Base-by-base conservation (phyloP, 2,797 vertebrate species). In the Salmo trutta region DNA sequence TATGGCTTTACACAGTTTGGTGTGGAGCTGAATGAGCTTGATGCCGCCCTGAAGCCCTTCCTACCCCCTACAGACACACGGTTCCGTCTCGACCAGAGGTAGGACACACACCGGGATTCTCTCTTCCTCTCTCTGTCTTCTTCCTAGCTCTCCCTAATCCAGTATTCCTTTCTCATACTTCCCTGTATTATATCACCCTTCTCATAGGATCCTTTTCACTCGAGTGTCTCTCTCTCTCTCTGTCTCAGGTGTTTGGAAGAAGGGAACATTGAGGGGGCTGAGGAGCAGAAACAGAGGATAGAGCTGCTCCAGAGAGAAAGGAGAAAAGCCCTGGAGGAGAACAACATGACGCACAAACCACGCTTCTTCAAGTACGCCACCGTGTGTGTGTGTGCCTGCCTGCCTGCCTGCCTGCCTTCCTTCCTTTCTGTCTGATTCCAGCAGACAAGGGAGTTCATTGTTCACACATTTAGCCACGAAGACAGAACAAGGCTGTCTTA, bases 21-120 rank as follows among this genome's bases (percentile, higher is more conserved):
- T 2, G 87, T 99, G 80, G 96, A 98, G 89, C 87, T 99, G 84
- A 99, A 99, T 86, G 98, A 99, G 88, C 80, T 99, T 87, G 95
- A 97, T 27, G 81, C 93, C 0, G 84, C 85, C 10, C 89, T 92
- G 29, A 96, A 85, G 85, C 86, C 93, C 53, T 86, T 96, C 70
- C 94, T 99, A 56, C 97, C 97, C 81, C 88, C 94, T 27, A 98
- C 96, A 15, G 98, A 99, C 88, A 98, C 97, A 6, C 96, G 98
- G 77, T 96, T 98, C 90, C 96, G 98, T 88, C 96, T 95, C n/a
- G 98, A 99, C 93, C 98, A 99, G 95, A 98, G 97, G 98, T 95
- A 78, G 2, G 53, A 53, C 21, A 73, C 2, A 36, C 21, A 31
- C n/a, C 6, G 0, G n/a, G 15, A 21, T 5, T 72, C 1, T 77